Percentiles rank a stretch among this genome's conserved stretches.
These are phyloP conservation scores for Engraulis encrasicolus DNA, from an alignment of 2,113 vertebrate genomes.

Conservation along the genomic window DNA sequence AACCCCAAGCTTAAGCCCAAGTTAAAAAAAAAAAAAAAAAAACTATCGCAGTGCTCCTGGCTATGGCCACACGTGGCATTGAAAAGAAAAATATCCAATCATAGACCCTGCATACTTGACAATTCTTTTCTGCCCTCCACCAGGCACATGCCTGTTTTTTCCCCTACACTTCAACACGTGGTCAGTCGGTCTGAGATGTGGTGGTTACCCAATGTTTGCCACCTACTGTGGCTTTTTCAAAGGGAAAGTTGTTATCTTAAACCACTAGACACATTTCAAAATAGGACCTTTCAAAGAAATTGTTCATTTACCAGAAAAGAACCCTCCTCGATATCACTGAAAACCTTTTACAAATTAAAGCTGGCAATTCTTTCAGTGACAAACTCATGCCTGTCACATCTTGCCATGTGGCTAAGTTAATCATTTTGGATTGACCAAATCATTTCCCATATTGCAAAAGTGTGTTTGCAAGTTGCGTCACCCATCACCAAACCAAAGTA, in stretches of 20 bases:
- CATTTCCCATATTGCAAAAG: constrained; percentile 16
- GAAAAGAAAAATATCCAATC: too few species aligned
- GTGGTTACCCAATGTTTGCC: neutral
- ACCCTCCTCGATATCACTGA: neutral
- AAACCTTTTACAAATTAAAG: neutral
- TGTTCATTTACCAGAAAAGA: neutral
- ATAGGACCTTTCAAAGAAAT: neutral
- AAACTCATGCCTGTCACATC: neutral
- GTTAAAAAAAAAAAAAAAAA: too few species aligned
- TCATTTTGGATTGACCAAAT: constrained; percentile 11
- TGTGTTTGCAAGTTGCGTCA: neutral
- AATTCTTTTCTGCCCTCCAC: neutral
- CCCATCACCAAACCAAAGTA: neutral
- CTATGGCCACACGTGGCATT: too few species aligned
- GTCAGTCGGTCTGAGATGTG: neutral
- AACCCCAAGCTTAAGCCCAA: too few species aligned
- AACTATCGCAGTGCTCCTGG: too few species aligned
- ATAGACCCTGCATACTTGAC: neutral
- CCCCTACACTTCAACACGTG: neutral
- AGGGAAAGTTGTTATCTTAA: neutral
- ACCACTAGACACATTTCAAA: neutral
- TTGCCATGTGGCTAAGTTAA: neutral
- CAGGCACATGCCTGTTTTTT: neutral
- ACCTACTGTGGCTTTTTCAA: too few species aligned
- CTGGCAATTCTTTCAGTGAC: neutral